Evolutionary conservation across 1,140 invertebrate genomes (phyloP), one percentile per base, ranked within the genome.

Genomic region (Bombus consobrinus): DNA sequence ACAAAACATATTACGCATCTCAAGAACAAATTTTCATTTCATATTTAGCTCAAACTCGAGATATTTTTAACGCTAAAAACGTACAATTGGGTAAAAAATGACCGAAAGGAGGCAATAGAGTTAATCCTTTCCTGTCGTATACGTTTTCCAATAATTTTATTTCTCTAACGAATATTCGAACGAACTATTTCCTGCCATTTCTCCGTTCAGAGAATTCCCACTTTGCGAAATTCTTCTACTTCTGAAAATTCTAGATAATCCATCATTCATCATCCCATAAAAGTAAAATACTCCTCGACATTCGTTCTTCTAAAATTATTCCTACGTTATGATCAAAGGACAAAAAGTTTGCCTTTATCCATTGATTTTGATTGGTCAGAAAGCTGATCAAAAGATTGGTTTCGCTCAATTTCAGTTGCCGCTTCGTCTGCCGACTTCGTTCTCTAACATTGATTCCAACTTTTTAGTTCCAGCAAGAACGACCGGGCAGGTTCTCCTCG

Each of bases 401-500:
- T 32, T 43, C n/a, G 3, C 8, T 32, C n/a, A 10, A 18, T 47
- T 9, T 53, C 28, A 34, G 25, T 9, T 6, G 18, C 47, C 47
- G 22, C 47, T 53, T 53, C 0, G 47, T 53, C 5, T 13, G 1
- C 28, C 15, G 41, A 76, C 39, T 34, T 39, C 10, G 6, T 25
- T 13, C 18, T 39, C 39, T n/a, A 64, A 66, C n/a, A 34, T 62
- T 32, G 15, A n/a, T 72, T 12, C 25, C 78, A 53, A 53, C 69
- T 86, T 62, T 10, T 93, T 79, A 94, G 94, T 93, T 78, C 92
- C 93, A 57, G 88, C 87, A 71, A 92, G 88, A 91, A 85, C 92
- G 41, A 90, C 89, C 0, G 88, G 91, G 66, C 92, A 94, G 78
- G 85, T 93, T 32, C 91, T 94, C 28, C 92, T 94, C 41, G 93